Conservation (phyloP, 1,140 invertebrate genomes). For the Cyphomyrmex costatus region DNA sequence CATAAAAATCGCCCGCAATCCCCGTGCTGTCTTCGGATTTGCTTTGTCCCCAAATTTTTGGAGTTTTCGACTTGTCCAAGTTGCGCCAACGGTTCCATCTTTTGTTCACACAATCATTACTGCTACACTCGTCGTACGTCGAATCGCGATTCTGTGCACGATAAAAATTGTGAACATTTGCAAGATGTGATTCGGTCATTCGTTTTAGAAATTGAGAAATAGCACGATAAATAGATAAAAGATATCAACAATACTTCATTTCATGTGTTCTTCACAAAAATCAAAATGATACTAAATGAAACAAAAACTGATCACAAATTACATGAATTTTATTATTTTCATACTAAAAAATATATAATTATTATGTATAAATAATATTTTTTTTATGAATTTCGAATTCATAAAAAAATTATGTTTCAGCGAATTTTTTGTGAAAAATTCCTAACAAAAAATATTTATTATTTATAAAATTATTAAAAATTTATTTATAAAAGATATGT, state of each 20-base stretch:
- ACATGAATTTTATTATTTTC: conserved; percentile 1
- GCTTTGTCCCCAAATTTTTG: not conserved
- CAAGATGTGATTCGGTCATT: not conserved
- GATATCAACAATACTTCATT: not conserved
- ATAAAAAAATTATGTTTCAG: too few relatives aligned
- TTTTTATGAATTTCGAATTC: not conserved
- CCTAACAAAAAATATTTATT: not conserved
- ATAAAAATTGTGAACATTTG: conserved; percentile 1
- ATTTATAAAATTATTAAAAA: not conserved
- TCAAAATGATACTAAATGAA: not conserved
- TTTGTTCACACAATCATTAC: not conserved
- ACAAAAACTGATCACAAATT: not conserved
- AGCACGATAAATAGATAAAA: not conserved
- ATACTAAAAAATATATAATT: conserved; percentile 1
- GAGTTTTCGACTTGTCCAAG: not conserved
- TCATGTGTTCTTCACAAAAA: not conserved
- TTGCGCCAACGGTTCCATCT: not conserved
- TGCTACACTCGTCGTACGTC: not conserved
- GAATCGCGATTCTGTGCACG: not conserved
- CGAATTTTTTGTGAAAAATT: conserved; percentile 3
- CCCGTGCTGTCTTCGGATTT: not conserved
- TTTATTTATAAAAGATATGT: not conserved
- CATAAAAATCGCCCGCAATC: conserved; percentile 30
- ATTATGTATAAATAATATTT: not conserved
- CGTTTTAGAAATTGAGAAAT: not conserved